Evolutionary conservation across 2,113 vertebrate genomes (phyloP), one percentile per base, ranked within the genome.

Genomic region (Telmatochromis brichardi): DNA sequence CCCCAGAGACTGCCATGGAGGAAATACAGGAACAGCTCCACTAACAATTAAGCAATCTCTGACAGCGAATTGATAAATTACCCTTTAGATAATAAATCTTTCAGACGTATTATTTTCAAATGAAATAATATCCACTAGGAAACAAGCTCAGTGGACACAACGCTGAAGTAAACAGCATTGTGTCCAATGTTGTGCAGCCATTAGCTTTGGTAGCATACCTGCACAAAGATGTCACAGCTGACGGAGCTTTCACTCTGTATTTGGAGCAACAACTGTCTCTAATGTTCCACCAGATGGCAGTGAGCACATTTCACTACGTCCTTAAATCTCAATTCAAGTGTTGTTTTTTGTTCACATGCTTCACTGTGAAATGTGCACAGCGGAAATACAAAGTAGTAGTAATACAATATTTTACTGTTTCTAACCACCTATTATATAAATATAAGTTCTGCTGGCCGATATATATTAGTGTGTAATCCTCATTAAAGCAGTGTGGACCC

Each of bases 171-270:
- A 80, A 97, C 87, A 2, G 94, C 6, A 35, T 1, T 65, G 60
- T 65, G 33, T 65, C 60, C 81, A 97, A 87, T 55, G 94, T 86
- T 85, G 94, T 95, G 31, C 90, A 87, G 51, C 97, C 97, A 92
- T 95, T 7, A 95, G 92, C 93, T 97, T 96, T 86, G 96, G 96
- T 88, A 97, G 92, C 95, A 95, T 97, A 89, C 95, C 96, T 97
- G 90, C 58, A 63, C 3, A 85, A 17, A 83, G 40, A 78, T 51
- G 0, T 78, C 73, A 78, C 42, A 28, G 21, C 21, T 86, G 17
- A 58, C 9, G 63, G 23, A 2, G 31, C 1, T 68, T 2, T 1
- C 33, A 80, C 11, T 60, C 5, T 76, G 4, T 42, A 5, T 78
- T 51, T 33, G 73, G 7, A 28, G 6, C 13, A 6, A 12, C 1